Evolutionary conservation across 2,888 invertebrate species (phyloP), one percentile per base, ranked within the genome.

Genomic region (Uropetala carovei): DNA sequence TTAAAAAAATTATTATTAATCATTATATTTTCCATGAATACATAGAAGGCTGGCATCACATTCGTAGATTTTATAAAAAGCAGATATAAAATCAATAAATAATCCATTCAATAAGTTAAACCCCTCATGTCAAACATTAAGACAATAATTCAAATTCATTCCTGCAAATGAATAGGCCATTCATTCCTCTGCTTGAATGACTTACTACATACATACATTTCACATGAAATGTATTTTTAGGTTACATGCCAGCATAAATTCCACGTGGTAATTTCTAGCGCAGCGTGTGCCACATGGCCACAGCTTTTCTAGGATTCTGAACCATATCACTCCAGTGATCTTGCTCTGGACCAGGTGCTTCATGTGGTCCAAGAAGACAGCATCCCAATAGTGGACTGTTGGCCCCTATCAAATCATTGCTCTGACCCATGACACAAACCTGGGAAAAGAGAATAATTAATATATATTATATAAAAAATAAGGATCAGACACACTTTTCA

Each of bases 251-350:
- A 30, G 10, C 30, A 68, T 18, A 18, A 16, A 64, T 30, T 43
- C 27, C 18, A 13, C 16, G n/a, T 9, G 43, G 43, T 57, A n/a
- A 8, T 43, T 91, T 43, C 64, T 97, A 97, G 95, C 97, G 96
- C 93, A 98, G 96, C 93, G 97, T 97, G 95, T 98, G 98, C 98
- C 98, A 98, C 97, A 98, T 98, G 93, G 98, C 98, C 93, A 98
- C 97, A 30, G 98, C 97, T 94, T 98, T 98, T 94, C 98, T 96
- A 85, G 98, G 98, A 95, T 98, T 97, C 94, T 97, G 97, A 92
- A 97, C 97, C 97, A 98, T 98, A 94, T 98, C 98, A 93, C 97
- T 96, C 98, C 98, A 98, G 95, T 98, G 98, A 93, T 97, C 97
- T 92, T 97, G 97, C 94, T 97, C 97, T 4, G 96, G 96, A 92